Evolutionary conservation across 2,888 invertebrate species (phyloP).

Genomic region (Phyllotreta cruciferae): DNA sequence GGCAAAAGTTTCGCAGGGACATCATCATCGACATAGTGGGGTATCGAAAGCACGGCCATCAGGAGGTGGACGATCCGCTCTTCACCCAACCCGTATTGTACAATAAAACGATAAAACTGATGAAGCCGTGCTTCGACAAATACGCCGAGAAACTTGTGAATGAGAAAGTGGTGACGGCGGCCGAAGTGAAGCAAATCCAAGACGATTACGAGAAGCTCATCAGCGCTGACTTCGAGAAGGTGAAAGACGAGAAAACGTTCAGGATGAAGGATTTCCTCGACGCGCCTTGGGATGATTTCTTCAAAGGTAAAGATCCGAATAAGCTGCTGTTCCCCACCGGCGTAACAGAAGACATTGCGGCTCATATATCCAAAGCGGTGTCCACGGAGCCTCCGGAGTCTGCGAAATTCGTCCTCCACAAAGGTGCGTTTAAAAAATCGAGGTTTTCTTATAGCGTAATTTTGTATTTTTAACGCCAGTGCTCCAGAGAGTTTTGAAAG

Average conservation of each 20-base stretch:
- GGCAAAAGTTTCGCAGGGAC: conserved; percentile 92
- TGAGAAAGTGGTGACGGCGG: conserved; percentile 74
- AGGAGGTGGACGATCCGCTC: conserved; percentile 97
- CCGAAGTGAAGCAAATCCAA: conserved; percentile 80
- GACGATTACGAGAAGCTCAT: conserved; percentile 92
- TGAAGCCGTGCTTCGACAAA: conserved; percentile 77
- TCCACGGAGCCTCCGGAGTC: conserved; percentile 76
- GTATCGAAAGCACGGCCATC: conserved; percentile 93
- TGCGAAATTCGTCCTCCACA: conserved; percentile 86
- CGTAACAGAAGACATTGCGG: conserved; percentile 80
- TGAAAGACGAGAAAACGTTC: conserved; percentile 82
- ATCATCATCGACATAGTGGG: conserved; percentile 91
- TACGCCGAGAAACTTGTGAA: conserved; percentile 81
- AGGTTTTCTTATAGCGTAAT: no score
- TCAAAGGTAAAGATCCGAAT: conserved; percentile 83
- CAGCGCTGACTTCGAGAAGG: conserved; percentile 78
- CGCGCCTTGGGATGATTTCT: conserved; percentile 93
- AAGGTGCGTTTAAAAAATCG: conserved; percentile 60
- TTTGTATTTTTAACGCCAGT: background rate
- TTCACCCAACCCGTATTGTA: conserved; percentile 98
- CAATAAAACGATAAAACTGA: conserved; percentile 78
- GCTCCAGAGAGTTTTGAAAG: conserved; percentile 83
- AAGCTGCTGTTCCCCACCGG: conserved; percentile 68
- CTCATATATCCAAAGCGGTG: conserved; percentile 85
- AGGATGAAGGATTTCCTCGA: conserved; percentile 96